Evolutionary conservation across 2,797 vertebrate species (phyloP).

Genomic region (Apogon talboti): DNA sequence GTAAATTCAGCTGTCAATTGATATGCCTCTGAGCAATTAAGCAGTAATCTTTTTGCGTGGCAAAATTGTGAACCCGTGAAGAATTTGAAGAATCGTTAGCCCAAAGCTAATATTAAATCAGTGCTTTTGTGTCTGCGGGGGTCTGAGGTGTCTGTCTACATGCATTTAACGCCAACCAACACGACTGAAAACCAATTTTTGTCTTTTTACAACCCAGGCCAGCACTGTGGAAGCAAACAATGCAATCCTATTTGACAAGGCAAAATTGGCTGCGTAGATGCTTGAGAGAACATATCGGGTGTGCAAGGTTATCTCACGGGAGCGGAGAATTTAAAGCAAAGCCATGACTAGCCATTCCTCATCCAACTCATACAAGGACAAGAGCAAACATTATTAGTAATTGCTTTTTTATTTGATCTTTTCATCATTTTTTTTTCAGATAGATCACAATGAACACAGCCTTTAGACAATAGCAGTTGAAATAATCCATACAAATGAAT

Average conservation of each 20-base stretch:
- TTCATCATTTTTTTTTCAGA: conserved; percentile 89
- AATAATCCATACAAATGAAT: conserved; percentile 92
- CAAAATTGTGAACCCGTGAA: conserved; percentile 78
- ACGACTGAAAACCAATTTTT: conserved; percentile 41
- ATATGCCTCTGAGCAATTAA: conserved; percentile 69
- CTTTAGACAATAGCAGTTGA: conserved; percentile 93
- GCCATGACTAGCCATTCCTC: conserved; percentile 64
- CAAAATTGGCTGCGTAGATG: conserved; percentile 38
- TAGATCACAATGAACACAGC: conserved; percentile 96
- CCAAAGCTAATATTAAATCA: conserved; percentile 64
- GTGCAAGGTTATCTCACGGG: conserved; percentile 36
- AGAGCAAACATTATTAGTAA: conserved; percentile 88
- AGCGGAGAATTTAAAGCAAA: conserved; percentile 53
- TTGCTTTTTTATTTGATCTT: conserved; percentile 90
- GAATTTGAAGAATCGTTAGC: conserved; percentile 72
- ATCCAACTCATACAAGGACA: conserved; percentile 86
- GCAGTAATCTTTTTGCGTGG: conserved; percentile 74
- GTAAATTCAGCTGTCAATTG: conserved; percentile 65
- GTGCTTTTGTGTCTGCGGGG: conserved; percentile 8
- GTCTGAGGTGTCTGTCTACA: conserved; percentile 23
- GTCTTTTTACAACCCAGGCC: conserved; percentile 33
- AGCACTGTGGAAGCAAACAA: conserved; percentile 64
- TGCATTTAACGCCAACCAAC: conserved; percentile 37
- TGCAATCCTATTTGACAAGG: conserved; percentile 56
- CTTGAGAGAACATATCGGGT: conserved; percentile 33